Evolutionary conservation across 2,888 invertebrate species (phyloP), one percentile per base, ranked within the genome.

Genomic region (Xiphydria camelus): DNA sequence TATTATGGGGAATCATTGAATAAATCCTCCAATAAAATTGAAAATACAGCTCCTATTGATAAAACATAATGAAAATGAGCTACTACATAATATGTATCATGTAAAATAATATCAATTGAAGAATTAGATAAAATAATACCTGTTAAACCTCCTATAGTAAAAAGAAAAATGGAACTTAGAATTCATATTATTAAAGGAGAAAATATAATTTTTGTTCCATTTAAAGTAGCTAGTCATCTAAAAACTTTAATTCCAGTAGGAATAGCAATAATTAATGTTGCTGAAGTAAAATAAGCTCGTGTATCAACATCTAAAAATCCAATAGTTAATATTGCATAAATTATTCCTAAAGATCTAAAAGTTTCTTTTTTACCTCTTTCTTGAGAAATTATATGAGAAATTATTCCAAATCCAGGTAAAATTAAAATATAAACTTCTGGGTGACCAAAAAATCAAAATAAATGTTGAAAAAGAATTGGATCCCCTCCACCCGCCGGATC

Each of bases 21-120:
- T 79, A 74, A 89, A 81, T 59, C 87, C 86, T 23, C 80, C 84
- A 78, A 90, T 82, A 80, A n/a, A n/a, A 89, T 87, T 26, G 86
- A 83, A 80, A 88, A 89, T 62, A 89, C 86, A 3, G 88, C 88
- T 57, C 88, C 89, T 78, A 89, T 88, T 2, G 87, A 88, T 65
- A 89, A 61, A 1, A 89, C 89, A 81, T 89, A 89, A 70, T 90
- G 89, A 64, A 90, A 91, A 74, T 90, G 89, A 3, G 87, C 88
- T 21, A 89, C 88, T 38, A 89, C 88, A 81, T 89, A 91, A 72
- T 89, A 89, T n/a, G 88, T 89, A 68, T 90, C 89, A 77, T 90
- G 89, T 7, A 89, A 53, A 48, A 85, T 79, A 76, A 88, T 84
- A 80, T 90, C 89, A 78, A 90, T 79, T 9, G 87, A 87, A 21